Evolutionary conservation across 2,113 vertebrate genomes (phyloP).

Genomic region (Passer montanus): DNA sequence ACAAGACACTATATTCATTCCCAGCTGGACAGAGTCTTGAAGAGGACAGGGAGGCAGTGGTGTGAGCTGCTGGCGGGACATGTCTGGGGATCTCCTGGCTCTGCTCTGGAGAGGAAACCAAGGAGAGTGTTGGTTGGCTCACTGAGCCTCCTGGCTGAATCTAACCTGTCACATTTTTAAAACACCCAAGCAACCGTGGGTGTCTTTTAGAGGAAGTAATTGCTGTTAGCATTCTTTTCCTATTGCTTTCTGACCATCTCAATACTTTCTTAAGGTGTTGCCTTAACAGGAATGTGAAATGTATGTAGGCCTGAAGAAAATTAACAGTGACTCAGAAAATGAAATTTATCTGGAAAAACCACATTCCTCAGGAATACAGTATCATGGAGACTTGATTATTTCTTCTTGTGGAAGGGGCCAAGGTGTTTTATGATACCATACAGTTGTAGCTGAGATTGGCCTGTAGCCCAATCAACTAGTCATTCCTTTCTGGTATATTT

Average conservation of each 20-base stretch:
- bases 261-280: conserved; percentile 15
- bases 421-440: conserved; percentile 70
- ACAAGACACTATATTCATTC: conserved; percentile 31
- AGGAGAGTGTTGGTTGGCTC: neutral
- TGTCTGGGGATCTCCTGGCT: neutral
- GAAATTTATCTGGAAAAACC: conserved; percentile 60
- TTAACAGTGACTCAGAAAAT: conserved; percentile 58
- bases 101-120: neutral
- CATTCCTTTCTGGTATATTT: conserved; percentile 59
- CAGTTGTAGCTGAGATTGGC: conserved; percentile 61
- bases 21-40: neutral
- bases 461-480: conserved; percentile 52
- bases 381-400: conserved; percentile 58
- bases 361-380: conserved; percentile 54
- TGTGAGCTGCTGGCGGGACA: neutral
- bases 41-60: neutral
- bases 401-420: conserved; percentile 57
- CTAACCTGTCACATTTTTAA: neutral
- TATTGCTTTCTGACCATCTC: conserved; percentile 31
- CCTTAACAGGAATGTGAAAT: conserved; percentile 18
- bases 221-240: conserved; percentile 43
- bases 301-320: conserved; percentile 17
- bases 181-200: neutral
- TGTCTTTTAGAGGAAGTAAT: conserved; percentile 28
- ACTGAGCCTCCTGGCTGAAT: neutral